phyloP scores from a whole-genome alignment of 2,888 invertebrate species.

The Drepana falcataria region DNA sequence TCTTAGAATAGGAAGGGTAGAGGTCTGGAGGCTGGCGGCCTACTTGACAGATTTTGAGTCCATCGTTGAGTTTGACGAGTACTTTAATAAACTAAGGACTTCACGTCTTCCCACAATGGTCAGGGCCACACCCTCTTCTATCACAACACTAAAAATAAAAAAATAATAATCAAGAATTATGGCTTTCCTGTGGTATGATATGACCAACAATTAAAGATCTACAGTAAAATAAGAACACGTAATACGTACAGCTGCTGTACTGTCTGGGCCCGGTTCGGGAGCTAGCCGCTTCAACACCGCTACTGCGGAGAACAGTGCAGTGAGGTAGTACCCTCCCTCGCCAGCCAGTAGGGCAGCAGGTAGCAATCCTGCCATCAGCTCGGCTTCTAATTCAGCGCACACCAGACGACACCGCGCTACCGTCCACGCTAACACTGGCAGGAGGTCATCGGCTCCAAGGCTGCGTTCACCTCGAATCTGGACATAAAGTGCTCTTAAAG shows the following conservation, averaged over 20 bases:
- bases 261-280: constrained; percentile 56
- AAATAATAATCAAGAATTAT: too few relatives aligned
- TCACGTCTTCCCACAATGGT: too few relatives aligned
- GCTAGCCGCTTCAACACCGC: constrained; percentile 88
- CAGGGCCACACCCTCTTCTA: too few relatives aligned
- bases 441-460: constrained; percentile 92
- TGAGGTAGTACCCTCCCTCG: constrained; percentile 96
- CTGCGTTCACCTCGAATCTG: constrained; percentile 84
- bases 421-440: constrained; percentile 95
- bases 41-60: too few relatives aligned
- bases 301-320: constrained; percentile 95
- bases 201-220: too few relatives aligned
- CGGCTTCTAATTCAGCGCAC: constrained; percentile 96
- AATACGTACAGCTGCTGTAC: constrained; percentile 55
- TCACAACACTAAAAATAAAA: too few relatives aligned
- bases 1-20: too few relatives aligned
- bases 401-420: constrained; percentile 93
- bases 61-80: too few relatives aligned
- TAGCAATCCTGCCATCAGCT: constrained; percentile 96
- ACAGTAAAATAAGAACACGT: too few relatives aligned
- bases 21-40: too few relatives aligned
- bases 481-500: constrained; percentile 3
- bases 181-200: too few relatives aligned
- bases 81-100: too few relatives aligned
- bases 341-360: constrained; percentile 94